Conservation (phyloP, 2,113 vertebrate genomes). For the Chionis minor region DNA sequence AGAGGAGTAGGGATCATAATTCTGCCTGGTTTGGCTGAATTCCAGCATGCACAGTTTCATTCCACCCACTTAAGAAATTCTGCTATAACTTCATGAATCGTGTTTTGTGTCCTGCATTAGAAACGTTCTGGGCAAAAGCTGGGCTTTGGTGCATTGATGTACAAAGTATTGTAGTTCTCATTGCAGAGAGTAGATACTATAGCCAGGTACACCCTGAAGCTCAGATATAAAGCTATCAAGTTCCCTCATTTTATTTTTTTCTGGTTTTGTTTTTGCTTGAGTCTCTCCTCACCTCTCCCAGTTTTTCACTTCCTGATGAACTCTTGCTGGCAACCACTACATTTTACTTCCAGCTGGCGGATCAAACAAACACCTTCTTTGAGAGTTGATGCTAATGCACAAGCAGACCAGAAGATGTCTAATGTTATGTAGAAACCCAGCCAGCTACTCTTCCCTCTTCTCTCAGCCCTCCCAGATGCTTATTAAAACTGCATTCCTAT, state of each 20-base stretch:
- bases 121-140: not conserved
- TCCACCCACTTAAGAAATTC: not conserved
- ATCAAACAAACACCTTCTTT: not conserved
- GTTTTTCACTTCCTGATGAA: conserved; percentile 40
- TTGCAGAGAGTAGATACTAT: not conserved
- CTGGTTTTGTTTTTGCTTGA: conserved; percentile 2
- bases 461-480: not conserved
- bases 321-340: not conserved
- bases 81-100: not conserved
- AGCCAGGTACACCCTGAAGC: not conserved
- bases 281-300: not conserved
- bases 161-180: not conserved
- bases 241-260: not conserved
- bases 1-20: not conserved
- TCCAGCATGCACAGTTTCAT: not conserved
- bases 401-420: not conserved
- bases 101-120: not conserved
- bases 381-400: not conserved
- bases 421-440: not conserved
- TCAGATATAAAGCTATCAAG: not conserved
- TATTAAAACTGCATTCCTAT: not conserved
- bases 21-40: not conserved
- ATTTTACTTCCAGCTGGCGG: not conserved
- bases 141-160: not conserved
- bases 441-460: not conserved